These are phyloP conservation scores for Dinothrombium tinctorium DNA, from an alignment of 1,140 invertebrate genomes.

Conservation along the genomic window DNA sequence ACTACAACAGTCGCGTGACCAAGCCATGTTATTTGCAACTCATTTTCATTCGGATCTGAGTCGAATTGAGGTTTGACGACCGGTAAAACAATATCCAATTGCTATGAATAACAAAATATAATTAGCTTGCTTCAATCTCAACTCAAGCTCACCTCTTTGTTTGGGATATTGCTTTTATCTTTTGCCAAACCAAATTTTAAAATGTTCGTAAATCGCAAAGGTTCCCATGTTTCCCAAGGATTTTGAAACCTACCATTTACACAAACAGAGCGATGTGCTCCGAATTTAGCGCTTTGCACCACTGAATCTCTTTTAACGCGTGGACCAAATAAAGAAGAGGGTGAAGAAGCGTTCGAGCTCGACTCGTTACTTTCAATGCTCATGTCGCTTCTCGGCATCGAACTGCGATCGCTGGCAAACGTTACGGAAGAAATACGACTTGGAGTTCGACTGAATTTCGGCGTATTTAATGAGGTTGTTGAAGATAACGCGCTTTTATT, in stretches of 20 bases:
- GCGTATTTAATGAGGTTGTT: too few species aligned
- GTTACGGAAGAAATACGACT: too few species aligned
- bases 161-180: slow-evolving; percentile 16
- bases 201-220: slow-evolving; percentile 13
- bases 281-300: too few species aligned
- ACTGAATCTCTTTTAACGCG: too few species aligned
- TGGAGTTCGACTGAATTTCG: too few species aligned
- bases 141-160: slow-evolving; percentile 12
- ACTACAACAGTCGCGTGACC: slow-evolving; percentile 26
- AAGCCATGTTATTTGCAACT: slow-evolving; percentile 22
- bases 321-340: too few species aligned
- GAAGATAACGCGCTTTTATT: too few species aligned
- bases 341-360: too few species aligned
- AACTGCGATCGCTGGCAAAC: too few species aligned
- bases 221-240: slow-evolving; percentile 19
- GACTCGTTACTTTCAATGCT: too few species aligned
- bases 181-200: slow-evolving; percentile 13
- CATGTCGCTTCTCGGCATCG: too few species aligned
- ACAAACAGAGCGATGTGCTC: too few species aligned
- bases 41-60: slow-evolving; percentile 13
- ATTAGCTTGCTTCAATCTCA: background rate
- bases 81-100: slow-evolving; percentile 16
- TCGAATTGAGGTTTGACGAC: slow-evolving; percentile 16
- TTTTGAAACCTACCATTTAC: slow-evolving; percentile 17
- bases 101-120: slow-evolving; percentile 8